Evolutionary conservation across 2,888 invertebrate genomes (phyloP).

Genomic region (Microctonus brassicae): DNA sequence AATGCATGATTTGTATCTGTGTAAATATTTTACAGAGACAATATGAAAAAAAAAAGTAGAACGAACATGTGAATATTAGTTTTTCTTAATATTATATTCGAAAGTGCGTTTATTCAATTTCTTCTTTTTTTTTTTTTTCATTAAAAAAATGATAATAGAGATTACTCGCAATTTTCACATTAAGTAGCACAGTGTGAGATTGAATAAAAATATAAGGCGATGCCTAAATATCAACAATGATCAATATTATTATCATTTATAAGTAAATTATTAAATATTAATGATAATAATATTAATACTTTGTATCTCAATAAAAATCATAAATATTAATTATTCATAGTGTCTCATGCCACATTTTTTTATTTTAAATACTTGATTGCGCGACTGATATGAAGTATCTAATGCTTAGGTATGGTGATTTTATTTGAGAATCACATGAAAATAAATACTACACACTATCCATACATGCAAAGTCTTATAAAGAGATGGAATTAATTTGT

Average conservation of each 20-base stretch:
- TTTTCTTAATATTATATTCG: not conserved
- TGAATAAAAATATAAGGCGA: conserved; percentile 25
- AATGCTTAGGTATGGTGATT: conserved; percentile 49
- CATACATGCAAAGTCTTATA: conserved; percentile 62
- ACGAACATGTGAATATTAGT: not conserved
- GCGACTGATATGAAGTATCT: conserved; percentile 65
- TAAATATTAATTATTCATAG: not conserved
- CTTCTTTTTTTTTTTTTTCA: not conserved
- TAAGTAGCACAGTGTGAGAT: not conserved
- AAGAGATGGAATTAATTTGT: conserved; percentile 57
- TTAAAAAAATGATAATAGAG: not conserved
- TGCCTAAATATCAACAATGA: conserved; percentile 8
- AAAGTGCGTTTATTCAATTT: conserved; percentile 12
- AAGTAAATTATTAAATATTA: not conserved
- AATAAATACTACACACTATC: conserved; percentile 66
- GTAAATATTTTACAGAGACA: conserved; percentile 54
- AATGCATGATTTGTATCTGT: conserved; percentile 69
- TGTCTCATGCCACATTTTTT: not conserved
- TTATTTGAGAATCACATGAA: conserved; percentile 56
- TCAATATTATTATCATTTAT: not conserved
- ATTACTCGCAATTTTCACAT: not conserved
- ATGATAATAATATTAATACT: conserved; percentile 2
- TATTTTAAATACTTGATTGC: conserved; percentile 59
- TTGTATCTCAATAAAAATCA: conserved; percentile 30
- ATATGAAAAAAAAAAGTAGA: conserved; percentile 17